Evolutionary conservation across 2,113 vertebrate genomes (phyloP), one percentile per base, ranked within the genome.

Genomic region (Caretta caretta): DNA sequence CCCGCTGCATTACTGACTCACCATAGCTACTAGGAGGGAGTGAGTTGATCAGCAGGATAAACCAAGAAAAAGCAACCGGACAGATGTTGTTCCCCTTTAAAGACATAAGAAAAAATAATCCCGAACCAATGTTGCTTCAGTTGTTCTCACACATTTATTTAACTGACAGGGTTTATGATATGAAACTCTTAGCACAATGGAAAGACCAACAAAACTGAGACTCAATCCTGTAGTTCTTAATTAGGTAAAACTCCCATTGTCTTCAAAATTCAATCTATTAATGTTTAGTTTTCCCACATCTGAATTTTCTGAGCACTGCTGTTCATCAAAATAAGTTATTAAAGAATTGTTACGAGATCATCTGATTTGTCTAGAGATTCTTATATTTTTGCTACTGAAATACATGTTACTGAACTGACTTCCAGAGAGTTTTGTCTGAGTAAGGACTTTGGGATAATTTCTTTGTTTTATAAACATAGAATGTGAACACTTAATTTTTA

Each of bases 11-110:
- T 22, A 38, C n/a, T 38, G 17, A 5, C 4, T 38, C 65, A 72
- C 65, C 65, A 72, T 20, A 72, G 19, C 17, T 72, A 78, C 24
- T 27, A 78, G 6, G 11, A 78, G 42, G 11, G 92, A 91, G 80
- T 87, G 84, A 91, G 96, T 54, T 96, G 92, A 96, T 92, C 17
- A 22, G 88, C 65, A 91, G 92, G 91, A 31, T 88, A 91, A 95
- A 75, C 53, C 83, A 85, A 76, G 90, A 59, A 95, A 93, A 90
- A 83, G 82, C 50, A 84, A 90, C 27, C 57, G 93, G 91, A 84
- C 84, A 57, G 81, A 94, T 89, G 80, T 51, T 85, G 56, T 8
- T 93, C 69, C 83, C 42, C 93, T 93, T 94, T 92, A 96, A 97
- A 92, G 87, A 91, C 84, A 89, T 93, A 81, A 91, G 84, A 84